These are phyloP conservation scores for Blastomussa wellsi DNA, from an alignment of 92 coral and sea anemone genomes.

Conservation along the genomic window DNA sequence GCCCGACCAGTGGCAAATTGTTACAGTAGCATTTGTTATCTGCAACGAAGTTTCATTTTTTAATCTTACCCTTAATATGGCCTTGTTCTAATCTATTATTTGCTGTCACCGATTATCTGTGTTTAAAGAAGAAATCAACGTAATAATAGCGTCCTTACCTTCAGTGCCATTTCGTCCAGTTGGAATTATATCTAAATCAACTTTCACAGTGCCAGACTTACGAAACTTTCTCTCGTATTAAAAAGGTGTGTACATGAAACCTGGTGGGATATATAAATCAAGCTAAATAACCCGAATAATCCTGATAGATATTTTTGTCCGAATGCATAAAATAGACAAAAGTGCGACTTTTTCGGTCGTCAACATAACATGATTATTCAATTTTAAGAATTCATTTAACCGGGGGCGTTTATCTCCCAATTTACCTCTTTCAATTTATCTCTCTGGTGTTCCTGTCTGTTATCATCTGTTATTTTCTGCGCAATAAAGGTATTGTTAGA, in stretches of 20 bases:
- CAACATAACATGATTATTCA: not conserved
- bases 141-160: not conserved
- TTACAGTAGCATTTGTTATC: not conserved
- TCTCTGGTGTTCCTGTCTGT: not conserved
- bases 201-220: not conserved
- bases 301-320: not conserved
- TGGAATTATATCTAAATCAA: not conserved
- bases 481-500: not conserved
- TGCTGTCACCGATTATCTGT: not conserved
- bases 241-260: not conserved
- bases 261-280: not conserved
- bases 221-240: not conserved
- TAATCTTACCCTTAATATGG: not conserved
- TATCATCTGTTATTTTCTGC: not conserved
- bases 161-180: not conserved
- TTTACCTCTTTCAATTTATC: not conserved
- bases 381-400: not conserved
- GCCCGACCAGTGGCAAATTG: not conserved
- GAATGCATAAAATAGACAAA: not conserved
- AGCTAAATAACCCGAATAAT: not conserved
- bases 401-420: constrained; percentile 2
- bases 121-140: not conserved
- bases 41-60: not conserved
- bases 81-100: not conserved
- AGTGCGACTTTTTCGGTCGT: not conserved